These are phyloP conservation scores for Bimastos eiseni DNA, from an alignment of 2,888 invertebrate species.

Conservation along the genomic window DNA sequence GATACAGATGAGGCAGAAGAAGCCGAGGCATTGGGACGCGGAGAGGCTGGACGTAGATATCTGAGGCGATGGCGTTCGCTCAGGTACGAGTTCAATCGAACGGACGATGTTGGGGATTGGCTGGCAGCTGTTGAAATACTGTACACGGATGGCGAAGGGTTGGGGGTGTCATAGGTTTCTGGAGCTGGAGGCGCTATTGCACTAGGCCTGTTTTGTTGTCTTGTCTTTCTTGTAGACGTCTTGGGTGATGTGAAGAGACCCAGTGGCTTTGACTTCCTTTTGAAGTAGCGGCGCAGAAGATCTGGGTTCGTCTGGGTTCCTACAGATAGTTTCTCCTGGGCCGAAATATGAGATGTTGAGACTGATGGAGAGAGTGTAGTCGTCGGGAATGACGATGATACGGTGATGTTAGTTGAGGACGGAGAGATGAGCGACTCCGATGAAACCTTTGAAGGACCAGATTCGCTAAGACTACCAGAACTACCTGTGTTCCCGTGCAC, in stretches of 20 bases:
- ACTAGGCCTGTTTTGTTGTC: background rate
- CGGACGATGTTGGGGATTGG: background rate
- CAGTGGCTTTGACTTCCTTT: background rate
- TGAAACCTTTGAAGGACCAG: background rate
- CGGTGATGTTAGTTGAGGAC: background rate
- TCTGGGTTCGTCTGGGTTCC: constrained; percentile 23
- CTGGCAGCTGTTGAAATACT: background rate
- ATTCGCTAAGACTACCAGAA: background rate
- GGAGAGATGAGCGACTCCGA: background rate
- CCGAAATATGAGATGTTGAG: background rate
- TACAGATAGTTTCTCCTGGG: background rate
- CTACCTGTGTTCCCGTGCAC: background rate
- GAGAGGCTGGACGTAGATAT: background rate
- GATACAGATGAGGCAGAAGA: background rate
- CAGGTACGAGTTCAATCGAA: constrained; percentile 13
- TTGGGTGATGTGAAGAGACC: background rate
- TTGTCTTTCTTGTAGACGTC: background rate
- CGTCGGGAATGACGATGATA: background rate
- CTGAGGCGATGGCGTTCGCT: background rate
- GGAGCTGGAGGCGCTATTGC: background rate
- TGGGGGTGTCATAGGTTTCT: background rate
- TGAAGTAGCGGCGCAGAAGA: constrained; percentile 10
- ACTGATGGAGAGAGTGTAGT: background rate
- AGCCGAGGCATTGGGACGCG: background rate
- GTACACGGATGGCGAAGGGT: background rate